Percentiles rank a stretch among this genome's conserved stretches.
These are phyloP conservation scores for Andrena marginata DNA, from an alignment of 2,888 invertebrate species.

Conservation along the genomic window DNA sequence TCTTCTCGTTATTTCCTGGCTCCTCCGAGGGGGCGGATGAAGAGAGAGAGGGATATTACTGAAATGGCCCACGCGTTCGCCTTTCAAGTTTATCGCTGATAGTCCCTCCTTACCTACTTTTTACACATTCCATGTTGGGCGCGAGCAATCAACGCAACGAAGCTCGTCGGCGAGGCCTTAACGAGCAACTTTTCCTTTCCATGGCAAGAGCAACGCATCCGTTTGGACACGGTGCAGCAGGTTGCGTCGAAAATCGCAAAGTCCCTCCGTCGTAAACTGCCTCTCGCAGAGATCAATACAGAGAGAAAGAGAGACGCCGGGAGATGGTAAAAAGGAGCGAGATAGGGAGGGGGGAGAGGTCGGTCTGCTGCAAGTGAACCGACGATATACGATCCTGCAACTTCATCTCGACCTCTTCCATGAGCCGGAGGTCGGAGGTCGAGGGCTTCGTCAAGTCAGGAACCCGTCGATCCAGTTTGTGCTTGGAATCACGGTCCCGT, in stretches of 20 bases:
- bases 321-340: slow-evolving; percentile 5
- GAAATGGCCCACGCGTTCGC: neutral
- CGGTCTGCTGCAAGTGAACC: slow-evolving; percentile 58
- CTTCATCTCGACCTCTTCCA: slow-evolving; percentile 68
- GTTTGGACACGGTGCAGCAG: neutral
- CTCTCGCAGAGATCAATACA: slow-evolving; percentile 62
- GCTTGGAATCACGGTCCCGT: slow-evolving; percentile 74
- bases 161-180: neutral
- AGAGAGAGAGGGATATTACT: neutral
- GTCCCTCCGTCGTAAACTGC: slow-evolving; percentile 51
- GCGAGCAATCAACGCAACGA: neutral
- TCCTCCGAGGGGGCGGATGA: neutral
- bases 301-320: slow-evolving; percentile 27
- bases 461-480: slow-evolving; percentile 80
- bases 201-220: neutral
- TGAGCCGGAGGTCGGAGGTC: slow-evolving; percentile 74
- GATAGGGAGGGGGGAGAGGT: slow-evolving; percentile 34
- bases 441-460: slow-evolving; percentile 78
- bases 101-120: neutral
- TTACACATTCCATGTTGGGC: neutral
- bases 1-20: neutral
- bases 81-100: neutral
- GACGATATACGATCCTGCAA: slow-evolving; percentile 64
- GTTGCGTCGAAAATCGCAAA: slow-evolving; percentile 47
- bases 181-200: too few species aligned